These are phyloP conservation scores for Agapornis roseicollis DNA, from an alignment of 2,113 vertebrate species.

Conservation along the genomic window DNA sequence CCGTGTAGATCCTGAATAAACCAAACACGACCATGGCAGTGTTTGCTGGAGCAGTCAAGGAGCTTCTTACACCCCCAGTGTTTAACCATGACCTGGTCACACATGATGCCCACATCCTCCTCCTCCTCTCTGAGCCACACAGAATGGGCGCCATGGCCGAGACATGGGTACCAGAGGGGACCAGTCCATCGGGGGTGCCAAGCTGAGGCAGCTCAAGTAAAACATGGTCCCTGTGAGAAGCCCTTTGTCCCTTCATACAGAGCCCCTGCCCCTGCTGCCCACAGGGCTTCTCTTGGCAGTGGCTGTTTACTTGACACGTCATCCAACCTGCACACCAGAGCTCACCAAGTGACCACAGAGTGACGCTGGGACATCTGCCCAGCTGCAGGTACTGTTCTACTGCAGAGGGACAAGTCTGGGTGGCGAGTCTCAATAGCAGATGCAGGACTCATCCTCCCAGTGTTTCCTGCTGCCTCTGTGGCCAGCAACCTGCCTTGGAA, in stretches of 20 bases:
- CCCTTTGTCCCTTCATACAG: not conserved
- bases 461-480: not conserved
- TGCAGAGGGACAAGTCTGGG: not conserved
- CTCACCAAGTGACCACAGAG: rapidly evolving
- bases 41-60: not conserved
- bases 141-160: rapidly evolving
- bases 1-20: not conserved
- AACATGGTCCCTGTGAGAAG: rapidly evolving
- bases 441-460: not conserved
- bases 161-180: not conserved
- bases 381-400: rapidly evolving
- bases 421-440: not conserved
- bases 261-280: not conserved
- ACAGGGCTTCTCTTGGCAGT: not conserved
- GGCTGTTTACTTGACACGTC: rapidly evolving
- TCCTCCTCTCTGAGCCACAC: not conserved
- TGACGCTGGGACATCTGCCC: rapidly evolving
- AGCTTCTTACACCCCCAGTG: not conserved
- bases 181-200: rapidly evolving
- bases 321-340: rapidly evolving
- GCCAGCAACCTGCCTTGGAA: not conserved
- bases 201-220: not conserved
- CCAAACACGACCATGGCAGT: not conserved
- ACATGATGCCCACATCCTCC: rapidly evolving
- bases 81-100: rapidly evolving